Percentiles rank a stretch among this genome's conserved stretches.
Evolutionary conservation across 1,140 invertebrate species (phyloP).

Genomic region (Pachypeltis micranthus): DNA sequence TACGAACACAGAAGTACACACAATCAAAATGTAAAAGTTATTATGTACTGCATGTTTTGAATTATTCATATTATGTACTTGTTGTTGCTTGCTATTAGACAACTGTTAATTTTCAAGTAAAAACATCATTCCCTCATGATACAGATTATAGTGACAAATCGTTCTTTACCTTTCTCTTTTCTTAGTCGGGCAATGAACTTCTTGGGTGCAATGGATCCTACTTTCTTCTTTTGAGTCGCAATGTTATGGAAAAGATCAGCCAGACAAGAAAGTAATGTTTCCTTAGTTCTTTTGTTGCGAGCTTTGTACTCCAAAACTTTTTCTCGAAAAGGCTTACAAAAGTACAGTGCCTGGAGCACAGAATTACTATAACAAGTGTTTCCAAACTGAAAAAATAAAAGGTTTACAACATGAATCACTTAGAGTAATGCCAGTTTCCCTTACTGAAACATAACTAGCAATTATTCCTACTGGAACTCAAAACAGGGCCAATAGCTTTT

Average conservation of each 20-base stretch:
- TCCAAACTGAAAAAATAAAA: constrained; percentile 73
- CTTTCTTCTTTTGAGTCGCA: constrained; percentile 98
- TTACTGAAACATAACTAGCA: no score
- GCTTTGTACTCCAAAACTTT: constrained; percentile 97
- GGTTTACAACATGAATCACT: not conserved
- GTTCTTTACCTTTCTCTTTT: constrained; percentile 95
- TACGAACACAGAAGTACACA: no score
- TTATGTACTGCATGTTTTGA: no score
- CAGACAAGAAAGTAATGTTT: constrained; percentile 92
- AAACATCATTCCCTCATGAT: no score
- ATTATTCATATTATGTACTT: no score
- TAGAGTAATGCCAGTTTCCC: no score
- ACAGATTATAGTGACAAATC: no score
- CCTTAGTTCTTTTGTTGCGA: constrained; percentile 94
- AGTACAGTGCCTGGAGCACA: constrained; percentile 97
- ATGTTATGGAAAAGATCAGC: constrained; percentile 98
- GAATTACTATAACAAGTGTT: constrained; percentile 99
- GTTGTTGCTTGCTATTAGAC: no score
- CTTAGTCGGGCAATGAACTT: constrained; percentile 96
- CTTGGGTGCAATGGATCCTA: constrained; percentile 97
- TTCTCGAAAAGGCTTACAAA: constrained; percentile 96
- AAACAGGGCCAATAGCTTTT: no score
- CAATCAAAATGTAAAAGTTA: no score
- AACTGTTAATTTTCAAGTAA: no score
- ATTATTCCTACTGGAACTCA: no score